Base-by-base conservation (phyloP, 92 coral and sea anemone genomes). In the Zoanthus solanderi region DNA sequence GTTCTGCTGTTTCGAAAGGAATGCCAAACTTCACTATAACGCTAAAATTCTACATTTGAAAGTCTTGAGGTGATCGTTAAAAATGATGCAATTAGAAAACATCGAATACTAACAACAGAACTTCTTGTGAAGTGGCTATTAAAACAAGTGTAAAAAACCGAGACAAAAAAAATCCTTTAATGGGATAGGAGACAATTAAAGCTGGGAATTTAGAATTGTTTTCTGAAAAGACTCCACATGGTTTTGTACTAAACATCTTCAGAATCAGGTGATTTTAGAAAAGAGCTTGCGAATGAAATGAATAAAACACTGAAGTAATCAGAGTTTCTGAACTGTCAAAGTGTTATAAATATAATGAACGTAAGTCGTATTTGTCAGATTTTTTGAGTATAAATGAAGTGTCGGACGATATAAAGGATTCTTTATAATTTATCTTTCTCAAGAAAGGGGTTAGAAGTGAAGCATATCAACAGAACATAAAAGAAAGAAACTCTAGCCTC, bases 351-450 rank as follows among this genome's bases (percentile, higher is more conserved):
- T 56, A 28, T 63, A 63, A 65, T 63, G 85, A 45, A 60, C 28
- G 45, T 42, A 66, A 63, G 23, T 66, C 44, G 46, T 28, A 81
- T 65, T 66, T 29, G 74, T 30, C n/a, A 18, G 18, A 17, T 18
- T 66, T 57, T 29, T 65, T 81, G 74, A 81, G 42, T 44, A 81
- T 46, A 81, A 46, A 66, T 23, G 66, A 81, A 66, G 18, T 6
- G 37, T 81, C 85, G 37, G 7, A 71, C 84, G 10, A 12, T 48
- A 14, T 29, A 34, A 7, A 34, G 7, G 54, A 17, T 23, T 28
- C 18, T 69, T 32, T 14, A 52, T 45, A 46, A 81, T 66, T 81
- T 34, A 8, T 57, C 8, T 47, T 31, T 28, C 75, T 10, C 13
- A 31, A 81, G 37, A 50, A 11, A 47, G 30, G 16, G 12, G 45